Percentiles rank a stretch among this genome's conserved stretches.
Evolutionary conservation across 2,113 vertebrate species (phyloP).

Genomic region (Lethenteron camtschaticum): DNA sequence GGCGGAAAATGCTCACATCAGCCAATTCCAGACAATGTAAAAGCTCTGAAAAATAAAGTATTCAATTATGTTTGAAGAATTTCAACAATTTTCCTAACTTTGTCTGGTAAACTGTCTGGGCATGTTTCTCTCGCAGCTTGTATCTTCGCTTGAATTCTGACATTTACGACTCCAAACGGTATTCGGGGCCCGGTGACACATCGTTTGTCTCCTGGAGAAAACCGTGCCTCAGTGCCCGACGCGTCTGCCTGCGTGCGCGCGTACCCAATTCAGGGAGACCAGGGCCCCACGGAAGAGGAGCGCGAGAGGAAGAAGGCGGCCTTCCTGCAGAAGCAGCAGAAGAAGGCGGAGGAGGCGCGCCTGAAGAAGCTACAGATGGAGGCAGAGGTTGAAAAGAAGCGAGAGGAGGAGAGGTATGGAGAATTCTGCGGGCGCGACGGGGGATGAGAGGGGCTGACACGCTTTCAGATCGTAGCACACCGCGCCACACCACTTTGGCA

Average conservation of each 20-base stretch:
- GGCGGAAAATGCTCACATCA: no score
- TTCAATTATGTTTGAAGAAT: no score
- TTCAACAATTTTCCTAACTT: no score
- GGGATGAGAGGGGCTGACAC: no score
- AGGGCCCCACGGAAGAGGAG: conserved; percentile 40
- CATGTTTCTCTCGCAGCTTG: not conserved
- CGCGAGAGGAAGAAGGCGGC: conserved; percentile 53
- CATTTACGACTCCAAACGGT: conserved; percentile 13
- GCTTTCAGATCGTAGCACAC: no score
- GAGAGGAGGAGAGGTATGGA: conserved; percentile 59
- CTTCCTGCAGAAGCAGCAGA: conserved; percentile 54
- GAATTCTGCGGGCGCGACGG: not conserved
- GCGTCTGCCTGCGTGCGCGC: not conserved
- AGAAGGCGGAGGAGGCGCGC: conserved; percentile 43
- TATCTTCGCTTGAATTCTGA: conserved; percentile 2
- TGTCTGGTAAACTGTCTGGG: not conserved
- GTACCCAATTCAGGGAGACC: conserved; percentile 18
- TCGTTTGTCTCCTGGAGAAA: not conserved
- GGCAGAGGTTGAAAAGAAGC: conserved; percentile 53
- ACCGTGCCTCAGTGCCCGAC: not conserved
- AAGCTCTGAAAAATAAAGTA: no score
- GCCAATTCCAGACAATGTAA: no score
- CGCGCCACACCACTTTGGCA: no score
- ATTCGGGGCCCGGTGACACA: conserved; percentile 13
- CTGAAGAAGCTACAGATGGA: conserved; percentile 48